Evolutionary conservation across 2,888 invertebrate genomes (phyloP).

Genomic region (Dryocosmus kuriphilus): DNA sequence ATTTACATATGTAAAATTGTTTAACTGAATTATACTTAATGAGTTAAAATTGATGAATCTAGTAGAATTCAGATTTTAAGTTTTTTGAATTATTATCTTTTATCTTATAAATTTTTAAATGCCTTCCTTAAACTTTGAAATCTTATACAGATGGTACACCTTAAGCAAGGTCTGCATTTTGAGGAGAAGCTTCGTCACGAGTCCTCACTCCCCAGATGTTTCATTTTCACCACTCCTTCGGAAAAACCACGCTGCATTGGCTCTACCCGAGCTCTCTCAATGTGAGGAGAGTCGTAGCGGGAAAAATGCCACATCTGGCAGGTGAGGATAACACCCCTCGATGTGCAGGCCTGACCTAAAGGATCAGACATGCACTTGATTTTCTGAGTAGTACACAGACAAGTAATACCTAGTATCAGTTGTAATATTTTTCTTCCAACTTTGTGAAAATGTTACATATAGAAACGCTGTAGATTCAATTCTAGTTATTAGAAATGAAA

Average conservation of each 20-base stretch:
- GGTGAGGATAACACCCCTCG: no score
- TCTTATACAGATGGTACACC: no score
- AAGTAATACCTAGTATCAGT: neutral
- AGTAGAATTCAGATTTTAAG: neutral
- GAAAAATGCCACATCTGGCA: no score
- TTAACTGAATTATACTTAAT: neutral
- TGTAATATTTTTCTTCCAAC: neutral
- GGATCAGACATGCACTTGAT: neutral
- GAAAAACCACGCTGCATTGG: no score
- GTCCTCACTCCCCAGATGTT: no score
- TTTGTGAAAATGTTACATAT: neutral
- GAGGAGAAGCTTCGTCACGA: no score
- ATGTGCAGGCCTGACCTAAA: no score
- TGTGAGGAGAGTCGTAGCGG: no score
- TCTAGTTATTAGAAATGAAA: neutral
- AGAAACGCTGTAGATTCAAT: neutral
- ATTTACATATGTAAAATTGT: conserved; percentile 2
- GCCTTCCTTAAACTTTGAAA: neutral
- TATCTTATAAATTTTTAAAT: neutral
- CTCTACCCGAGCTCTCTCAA: no score
- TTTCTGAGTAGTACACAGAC: conserved; percentile 14
- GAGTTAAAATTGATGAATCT: neutral
- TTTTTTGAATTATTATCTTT: neutral
- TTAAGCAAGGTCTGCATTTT: no score
- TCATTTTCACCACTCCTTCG: no score